Evolutionary conservation across 2,888 invertebrate genomes (phyloP).

Genomic region (Strigamia crassipes): DNA sequence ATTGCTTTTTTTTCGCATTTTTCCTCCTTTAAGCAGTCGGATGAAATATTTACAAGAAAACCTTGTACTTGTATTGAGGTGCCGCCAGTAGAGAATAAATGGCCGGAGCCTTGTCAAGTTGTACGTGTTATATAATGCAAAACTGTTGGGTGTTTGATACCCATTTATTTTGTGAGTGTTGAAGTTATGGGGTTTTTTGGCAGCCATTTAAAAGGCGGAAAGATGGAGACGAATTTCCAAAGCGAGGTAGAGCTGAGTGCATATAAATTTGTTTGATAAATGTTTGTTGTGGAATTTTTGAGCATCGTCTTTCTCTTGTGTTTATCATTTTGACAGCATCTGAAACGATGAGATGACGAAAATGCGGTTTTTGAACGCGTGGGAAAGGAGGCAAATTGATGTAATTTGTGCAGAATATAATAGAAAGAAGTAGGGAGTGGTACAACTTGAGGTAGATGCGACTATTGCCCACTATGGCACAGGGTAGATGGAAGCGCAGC

Average conservation of each 20-base stretch:
- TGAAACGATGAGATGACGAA: neutral
- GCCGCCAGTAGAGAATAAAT: conserved; percentile 1
- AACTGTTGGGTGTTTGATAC: neutral
- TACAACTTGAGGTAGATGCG: neutral
- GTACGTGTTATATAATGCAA: neutral
- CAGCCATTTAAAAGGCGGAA: neutral
- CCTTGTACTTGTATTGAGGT: neutral
- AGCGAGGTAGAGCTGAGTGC: neutral
- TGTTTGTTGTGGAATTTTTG: neutral
- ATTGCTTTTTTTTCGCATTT: neutral
- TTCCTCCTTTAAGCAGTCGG: neutral
- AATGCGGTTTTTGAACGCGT: neutral
- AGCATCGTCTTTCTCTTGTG: neutral
- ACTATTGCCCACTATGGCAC: neutral
- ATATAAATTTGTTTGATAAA: neutral
- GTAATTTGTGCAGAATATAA: neutral
- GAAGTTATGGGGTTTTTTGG: neutral
- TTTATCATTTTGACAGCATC: conserved; percentile 6
- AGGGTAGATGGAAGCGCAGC: neutral
- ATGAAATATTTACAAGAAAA: neutral
- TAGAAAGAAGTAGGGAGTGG: neutral
- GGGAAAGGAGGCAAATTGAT: neutral
- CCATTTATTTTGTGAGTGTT: neutral
- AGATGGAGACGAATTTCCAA: neutral
- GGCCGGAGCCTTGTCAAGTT: neutral